These are phyloP conservation scores for Phalacrocorax brasilianus DNA, from an alignment of 2,113 vertebrate genomes.

Conservation along the genomic window DNA sequence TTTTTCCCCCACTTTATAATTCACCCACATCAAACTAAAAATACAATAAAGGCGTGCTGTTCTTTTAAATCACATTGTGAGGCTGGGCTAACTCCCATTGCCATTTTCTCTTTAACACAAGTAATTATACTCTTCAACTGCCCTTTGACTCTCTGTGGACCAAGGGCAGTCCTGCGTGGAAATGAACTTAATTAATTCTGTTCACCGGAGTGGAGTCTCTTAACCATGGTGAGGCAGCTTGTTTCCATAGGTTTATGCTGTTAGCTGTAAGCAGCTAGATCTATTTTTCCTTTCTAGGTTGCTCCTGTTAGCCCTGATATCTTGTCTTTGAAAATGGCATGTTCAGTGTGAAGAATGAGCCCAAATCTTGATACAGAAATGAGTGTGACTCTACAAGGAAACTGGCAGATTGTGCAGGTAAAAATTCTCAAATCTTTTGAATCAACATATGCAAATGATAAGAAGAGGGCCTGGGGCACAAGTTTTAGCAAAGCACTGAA, in stretches of 20 bases:
- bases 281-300: background rate
- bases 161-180: conserved; percentile 56
- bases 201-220: conserved; percentile 44
- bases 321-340: background rate
- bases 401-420: background rate
- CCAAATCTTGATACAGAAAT: background rate
- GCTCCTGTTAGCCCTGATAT: background rate
- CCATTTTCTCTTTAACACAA: conserved; percentile 66
- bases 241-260: conserved; percentile 31
- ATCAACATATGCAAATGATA: background rate
- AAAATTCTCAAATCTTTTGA: background rate
- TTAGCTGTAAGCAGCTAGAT: conserved; percentile 12
- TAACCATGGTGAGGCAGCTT: conserved; percentile 39
- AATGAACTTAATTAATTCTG: conserved; percentile 74
- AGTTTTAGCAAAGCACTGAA: background rate
- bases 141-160: conserved; percentile 66
- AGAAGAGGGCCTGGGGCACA: background rate
- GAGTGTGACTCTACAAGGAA: background rate
- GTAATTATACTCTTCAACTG: conserved; percentile 71
- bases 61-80: conserved; percentile 57
- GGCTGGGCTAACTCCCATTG: conserved; percentile 8
- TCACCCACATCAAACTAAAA: conserved; percentile 60
- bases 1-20: conserved; percentile 6
- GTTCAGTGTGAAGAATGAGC: background rate
- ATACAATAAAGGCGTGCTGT: conserved; percentile 52